phyloP scores from a whole-genome alignment of 2,113 vertebrate genomes.

The Pseudopodoces humilis region DNA sequence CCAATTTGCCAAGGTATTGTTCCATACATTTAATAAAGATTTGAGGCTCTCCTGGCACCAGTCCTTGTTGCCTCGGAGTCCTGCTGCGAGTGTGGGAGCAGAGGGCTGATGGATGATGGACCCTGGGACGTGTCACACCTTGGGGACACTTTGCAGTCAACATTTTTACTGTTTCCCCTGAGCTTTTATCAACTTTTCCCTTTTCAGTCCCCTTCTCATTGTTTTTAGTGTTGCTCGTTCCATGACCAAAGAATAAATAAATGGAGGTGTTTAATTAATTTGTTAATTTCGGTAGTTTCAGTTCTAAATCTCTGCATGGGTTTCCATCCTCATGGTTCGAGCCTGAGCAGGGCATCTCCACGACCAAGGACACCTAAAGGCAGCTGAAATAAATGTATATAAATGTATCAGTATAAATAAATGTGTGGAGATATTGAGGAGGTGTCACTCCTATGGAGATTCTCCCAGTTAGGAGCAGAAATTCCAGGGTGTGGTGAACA shows the following conservation, averaged over 20 bases:
- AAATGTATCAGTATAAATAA: background rate
- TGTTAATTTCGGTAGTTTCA: accelerated
- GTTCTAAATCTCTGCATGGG: background rate
- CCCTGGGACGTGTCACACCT: background rate
- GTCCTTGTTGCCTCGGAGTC: background rate
- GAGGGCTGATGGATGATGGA: background rate
- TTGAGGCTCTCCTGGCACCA: background rate
- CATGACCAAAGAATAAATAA: background rate
- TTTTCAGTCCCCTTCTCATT: background rate
- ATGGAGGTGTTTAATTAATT: background rate
- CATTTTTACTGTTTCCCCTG: background rate
- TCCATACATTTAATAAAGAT: background rate
- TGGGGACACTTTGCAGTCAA: background rate
- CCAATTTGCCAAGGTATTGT: slow-evolving; percentile 25
- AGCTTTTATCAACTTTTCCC: background rate
- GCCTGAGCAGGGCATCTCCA: background rate
- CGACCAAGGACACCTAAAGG: background rate
- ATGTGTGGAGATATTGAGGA: background rate
- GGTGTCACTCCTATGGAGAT: accelerated
- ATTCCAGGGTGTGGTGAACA: accelerated
- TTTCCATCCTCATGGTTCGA: accelerated
- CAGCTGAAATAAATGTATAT: background rate
- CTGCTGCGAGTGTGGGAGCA: background rate
- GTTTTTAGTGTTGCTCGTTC: background rate
- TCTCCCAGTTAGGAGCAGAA: background rate